phyloP scores from a whole-genome alignment of 2,113 vertebrate species.

The Pedionomus torquatus region DNA sequence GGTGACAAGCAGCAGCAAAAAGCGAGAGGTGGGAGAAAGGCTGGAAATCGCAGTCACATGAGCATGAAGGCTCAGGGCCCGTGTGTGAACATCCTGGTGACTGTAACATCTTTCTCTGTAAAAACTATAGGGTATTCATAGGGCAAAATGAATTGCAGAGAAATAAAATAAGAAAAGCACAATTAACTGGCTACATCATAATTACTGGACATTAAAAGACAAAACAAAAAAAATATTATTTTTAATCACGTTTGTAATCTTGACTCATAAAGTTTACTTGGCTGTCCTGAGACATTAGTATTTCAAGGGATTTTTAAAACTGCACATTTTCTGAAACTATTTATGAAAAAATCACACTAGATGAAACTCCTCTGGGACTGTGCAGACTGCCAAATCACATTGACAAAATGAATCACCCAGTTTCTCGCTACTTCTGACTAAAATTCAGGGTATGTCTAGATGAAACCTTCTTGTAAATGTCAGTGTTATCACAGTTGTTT shows the following conservation, averaged over 20 bases:
- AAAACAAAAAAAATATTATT: background rate
- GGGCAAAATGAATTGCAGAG: background rate
- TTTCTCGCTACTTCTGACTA: background rate
- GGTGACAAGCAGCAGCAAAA: background rate
- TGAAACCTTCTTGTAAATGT: background rate
- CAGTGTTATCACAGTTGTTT: background rate
- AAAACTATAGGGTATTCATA: background rate
- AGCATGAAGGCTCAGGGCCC: background rate
- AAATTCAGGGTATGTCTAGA: background rate
- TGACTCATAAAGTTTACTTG: background rate
- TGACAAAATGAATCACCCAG: slow-evolving; percentile 1
- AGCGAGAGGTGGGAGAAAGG: background rate
- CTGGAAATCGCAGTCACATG: background rate
- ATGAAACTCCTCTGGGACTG: background rate
- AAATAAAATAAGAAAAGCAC: background rate
- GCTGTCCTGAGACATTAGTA: background rate
- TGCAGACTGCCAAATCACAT: background rate
- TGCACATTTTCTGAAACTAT: background rate
- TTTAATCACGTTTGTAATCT: background rate
- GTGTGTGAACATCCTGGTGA: background rate
- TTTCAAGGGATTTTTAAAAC: background rate
- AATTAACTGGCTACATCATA: background rate
- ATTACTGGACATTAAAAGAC: background rate
- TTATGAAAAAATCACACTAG: background rate
- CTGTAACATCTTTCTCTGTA: background rate